Base-by-base conservation (phyloP, 2,888 invertebrate genomes). In the Trichogramma evanescens region DNA sequence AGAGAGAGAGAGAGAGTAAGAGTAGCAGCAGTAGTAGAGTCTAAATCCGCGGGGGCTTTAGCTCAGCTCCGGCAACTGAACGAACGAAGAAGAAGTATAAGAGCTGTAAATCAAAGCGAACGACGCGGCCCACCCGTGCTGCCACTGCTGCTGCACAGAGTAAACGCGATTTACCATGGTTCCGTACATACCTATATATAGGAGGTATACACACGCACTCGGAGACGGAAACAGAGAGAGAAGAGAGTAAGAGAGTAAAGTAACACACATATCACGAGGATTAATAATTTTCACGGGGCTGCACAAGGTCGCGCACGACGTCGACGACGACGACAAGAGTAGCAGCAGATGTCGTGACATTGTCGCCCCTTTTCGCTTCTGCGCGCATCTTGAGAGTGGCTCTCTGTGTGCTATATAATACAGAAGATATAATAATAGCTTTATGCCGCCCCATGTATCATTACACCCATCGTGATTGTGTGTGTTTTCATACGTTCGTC, bases 341-440 rank as follows among this genome's bases (percentile, higher is more conserved):
- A 70, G 75, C 68, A 73, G 71, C 76, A 76, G 76, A 76, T 76
- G 76, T 75, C 71, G 70, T 66, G 70, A 75, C 72, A 72, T 73
- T 74, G 74, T 72, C 69, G 42, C 53, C 61, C 66, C 58, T 53
- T 41, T 43, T 44, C 43, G 42, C 60, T 50, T 58, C 60, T 61
- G 49, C 62, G 42, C 56, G 26, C 26, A 26, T 26, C 26, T 26
- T 26, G 26, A 26, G 26, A 26, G 26, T 26, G 26, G 26, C 26
- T 26, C 26, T 26, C 26, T 26, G 3, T 26, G 26, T 26, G 26
- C 26, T 26, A 26, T 26, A 26, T 26, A 26, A 26, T 26, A 26
- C 26, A 2, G 26, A 26, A 26, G 26, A 26, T 26, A 26, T 26
- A 26, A 26, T 26, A 26, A 26, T 26, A 26, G 26, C 26, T 26